Conservation (phyloP, 2,888 invertebrate species). For the Ophion costatus region DNA sequence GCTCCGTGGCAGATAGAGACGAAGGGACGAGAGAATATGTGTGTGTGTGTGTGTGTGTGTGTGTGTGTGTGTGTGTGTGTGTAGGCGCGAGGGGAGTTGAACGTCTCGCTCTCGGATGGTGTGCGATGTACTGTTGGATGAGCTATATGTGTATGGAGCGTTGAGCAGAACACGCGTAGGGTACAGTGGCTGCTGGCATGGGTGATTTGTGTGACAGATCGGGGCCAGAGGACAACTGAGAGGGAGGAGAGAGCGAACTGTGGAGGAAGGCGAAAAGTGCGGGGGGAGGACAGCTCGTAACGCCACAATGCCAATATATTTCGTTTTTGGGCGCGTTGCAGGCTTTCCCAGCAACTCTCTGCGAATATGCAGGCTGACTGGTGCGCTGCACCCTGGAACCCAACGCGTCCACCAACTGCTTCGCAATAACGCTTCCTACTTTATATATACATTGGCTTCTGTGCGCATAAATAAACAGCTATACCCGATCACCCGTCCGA, state of each 20-base stretch:
- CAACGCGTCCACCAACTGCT: conserved; percentile 75
- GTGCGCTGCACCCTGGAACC: conserved; percentile 60
- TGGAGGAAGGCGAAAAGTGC: background rate
- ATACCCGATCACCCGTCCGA: conserved; percentile 49
- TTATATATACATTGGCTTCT: conserved; percentile 63
- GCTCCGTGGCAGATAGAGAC: conserved; percentile 42
- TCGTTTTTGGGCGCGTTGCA: conserved; percentile 68
- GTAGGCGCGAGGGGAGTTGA: conserved; percentile 24
- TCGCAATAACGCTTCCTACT: conserved; percentile 75
- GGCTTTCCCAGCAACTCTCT: conserved; percentile 20
- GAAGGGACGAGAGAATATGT: background rate
- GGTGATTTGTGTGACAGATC: conserved; percentile 81
- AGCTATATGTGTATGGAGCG: conserved; percentile 7
- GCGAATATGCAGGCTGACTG: conserved; percentile 34
- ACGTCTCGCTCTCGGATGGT: conserved; percentile 50
- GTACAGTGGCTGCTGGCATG: conserved; percentile 68
- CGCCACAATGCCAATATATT: conserved; percentile 76
- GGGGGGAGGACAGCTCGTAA: conserved; percentile 60
- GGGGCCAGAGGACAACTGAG: conserved; percentile 72
- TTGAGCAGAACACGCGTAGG: conserved; percentile 56
- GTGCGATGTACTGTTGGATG: conserved; percentile 14
- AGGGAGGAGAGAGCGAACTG: conserved; percentile 11
- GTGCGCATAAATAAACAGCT: conserved; percentile 67
- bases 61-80: conserved; percentile 30
- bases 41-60: conserved; percentile 27